phyloP scores from a whole-genome alignment of 2,113 vertebrate genomes.

The Odontesthes bonariensis region DNA sequence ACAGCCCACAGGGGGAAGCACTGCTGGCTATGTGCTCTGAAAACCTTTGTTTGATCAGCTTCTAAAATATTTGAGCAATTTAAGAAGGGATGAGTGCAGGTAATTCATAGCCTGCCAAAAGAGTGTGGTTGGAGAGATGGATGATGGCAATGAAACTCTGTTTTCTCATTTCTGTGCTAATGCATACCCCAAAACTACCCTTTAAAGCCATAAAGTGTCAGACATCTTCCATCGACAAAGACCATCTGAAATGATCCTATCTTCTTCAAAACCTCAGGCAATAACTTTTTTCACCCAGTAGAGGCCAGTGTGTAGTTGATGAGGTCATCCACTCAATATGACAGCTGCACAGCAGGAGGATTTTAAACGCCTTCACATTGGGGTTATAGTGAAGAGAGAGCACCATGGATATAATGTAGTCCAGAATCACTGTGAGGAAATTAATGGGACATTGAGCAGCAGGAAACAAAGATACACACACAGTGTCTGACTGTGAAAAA shows the following conservation, averaged over 20 bases:
- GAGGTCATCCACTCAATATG: conserved; percentile 48
- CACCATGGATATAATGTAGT: conserved; percentile 10
- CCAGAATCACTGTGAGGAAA: conserved; percentile 27
- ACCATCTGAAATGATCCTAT: conserved; percentile 24
- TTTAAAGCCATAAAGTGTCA: conserved; percentile 34
- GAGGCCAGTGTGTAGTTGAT: conserved; percentile 73
- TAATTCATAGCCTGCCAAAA: conserved; percentile 64
- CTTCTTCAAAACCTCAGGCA: conserved; percentile 32
- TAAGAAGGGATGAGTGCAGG: conserved; percentile 61
- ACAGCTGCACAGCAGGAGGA: conserved; percentile 12
- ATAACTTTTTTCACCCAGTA: conserved; percentile 57
- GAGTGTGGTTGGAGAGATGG: conserved; percentile 4
- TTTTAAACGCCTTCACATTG: conserved; percentile 30
- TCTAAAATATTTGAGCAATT: conserved; percentile 71
- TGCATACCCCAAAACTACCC: conserved; percentile 24
- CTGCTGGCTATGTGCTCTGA: conserved; percentile 30
- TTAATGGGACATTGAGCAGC: conserved; percentile 51
- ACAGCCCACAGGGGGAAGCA: conserved; percentile 62
- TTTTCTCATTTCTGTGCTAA: conserved; percentile 30
- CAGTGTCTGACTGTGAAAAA: conserved; percentile 18
- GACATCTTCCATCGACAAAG: conserved; percentile 51
- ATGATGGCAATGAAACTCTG: neutral
- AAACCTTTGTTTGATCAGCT: conserved; percentile 67
- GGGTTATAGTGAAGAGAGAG: conserved; percentile 25
- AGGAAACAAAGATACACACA: conserved; percentile 39